These are phyloP conservation scores for Herminia tarsipennalis DNA, from an alignment of 2,888 invertebrate species.

Conservation along the genomic window DNA sequence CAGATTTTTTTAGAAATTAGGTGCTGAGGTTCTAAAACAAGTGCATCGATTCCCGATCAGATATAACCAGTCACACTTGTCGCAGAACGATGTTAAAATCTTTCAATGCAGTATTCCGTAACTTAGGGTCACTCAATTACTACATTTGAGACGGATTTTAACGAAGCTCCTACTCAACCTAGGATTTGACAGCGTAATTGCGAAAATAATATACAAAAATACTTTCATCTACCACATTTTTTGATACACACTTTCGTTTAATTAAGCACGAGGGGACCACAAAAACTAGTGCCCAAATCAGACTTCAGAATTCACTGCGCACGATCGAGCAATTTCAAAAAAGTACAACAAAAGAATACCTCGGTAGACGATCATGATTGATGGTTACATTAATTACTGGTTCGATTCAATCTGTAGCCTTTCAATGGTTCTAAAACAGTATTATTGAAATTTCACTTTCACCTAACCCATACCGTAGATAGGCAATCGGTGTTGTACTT, in stretches of 20 bases:
- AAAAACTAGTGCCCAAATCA: slow-evolving; percentile 21
- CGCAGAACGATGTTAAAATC: too few relatives aligned
- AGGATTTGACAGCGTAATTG: too few relatives aligned
- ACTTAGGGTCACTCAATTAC: too few relatives aligned
- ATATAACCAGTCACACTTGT: too few relatives aligned
- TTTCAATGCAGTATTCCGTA: too few relatives aligned
- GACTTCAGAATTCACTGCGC: slow-evolving; percentile 40
- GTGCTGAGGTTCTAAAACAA: too few relatives aligned
- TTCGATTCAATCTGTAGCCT: slow-evolving; percentile 60
- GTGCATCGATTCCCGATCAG: too few relatives aligned
- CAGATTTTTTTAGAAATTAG: too few relatives aligned
- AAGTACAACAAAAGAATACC: slow-evolving; percentile 51
- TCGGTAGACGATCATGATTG: slow-evolving; percentile 62
- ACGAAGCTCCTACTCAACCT: too few relatives aligned
- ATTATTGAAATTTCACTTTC: slow-evolving; percentile 79
- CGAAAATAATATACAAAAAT: too few relatives aligned
- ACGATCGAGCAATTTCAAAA: slow-evolving; percentile 53
- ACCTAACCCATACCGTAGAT: slow-evolving; percentile 64
- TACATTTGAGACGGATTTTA: too few relatives aligned
- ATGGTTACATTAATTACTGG: slow-evolving; percentile 75
- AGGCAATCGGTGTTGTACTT: slow-evolving; percentile 51
- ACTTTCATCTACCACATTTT: neutral
- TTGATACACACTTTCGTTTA: slow-evolving; percentile 23
- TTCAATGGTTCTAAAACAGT: slow-evolving; percentile 67
- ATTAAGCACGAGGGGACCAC: slow-evolving; percentile 17